Conservation (phyloP, 2,797 vertebrate species). For the Aphelocoma californica region DNA sequence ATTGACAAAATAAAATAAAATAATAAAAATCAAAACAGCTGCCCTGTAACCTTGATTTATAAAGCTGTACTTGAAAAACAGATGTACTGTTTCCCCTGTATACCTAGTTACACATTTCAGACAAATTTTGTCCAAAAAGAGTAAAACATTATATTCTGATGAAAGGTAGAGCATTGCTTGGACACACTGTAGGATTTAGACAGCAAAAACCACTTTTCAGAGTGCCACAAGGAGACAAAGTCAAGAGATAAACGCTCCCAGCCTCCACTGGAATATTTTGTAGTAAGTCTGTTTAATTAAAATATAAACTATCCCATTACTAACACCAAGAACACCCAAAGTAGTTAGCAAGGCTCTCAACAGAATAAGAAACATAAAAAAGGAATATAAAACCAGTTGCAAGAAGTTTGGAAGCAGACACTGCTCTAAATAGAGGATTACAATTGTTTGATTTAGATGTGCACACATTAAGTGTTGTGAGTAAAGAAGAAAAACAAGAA, state of each 20-base stretch:
- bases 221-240: not conserved
- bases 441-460: not conserved
- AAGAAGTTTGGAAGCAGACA: not conserved
- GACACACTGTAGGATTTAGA: not conserved
- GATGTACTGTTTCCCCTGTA: not conserved
- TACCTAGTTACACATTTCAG: not conserved
- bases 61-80: not conserved
- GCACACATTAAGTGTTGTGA: not conserved
- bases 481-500: not conserved
- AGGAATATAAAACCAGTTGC: not conserved
- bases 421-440: not conserved
- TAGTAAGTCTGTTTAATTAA: conserved; percentile 13
- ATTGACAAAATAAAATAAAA: not conserved
- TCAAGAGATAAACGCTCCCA: not conserved
- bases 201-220: not conserved
- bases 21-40: not conserved
- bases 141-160: not conserved
- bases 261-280: not conserved
- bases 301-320: not conserved
- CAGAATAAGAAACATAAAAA: not conserved
- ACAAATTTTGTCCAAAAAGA: not conserved
- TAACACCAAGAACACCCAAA: not conserved
- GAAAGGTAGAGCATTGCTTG: not conserved
- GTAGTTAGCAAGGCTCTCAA: not conserved
- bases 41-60: not conserved